Conservation (phyloP, 2,113 vertebrate species). For the Nothoprocta pentlandii region DNA sequence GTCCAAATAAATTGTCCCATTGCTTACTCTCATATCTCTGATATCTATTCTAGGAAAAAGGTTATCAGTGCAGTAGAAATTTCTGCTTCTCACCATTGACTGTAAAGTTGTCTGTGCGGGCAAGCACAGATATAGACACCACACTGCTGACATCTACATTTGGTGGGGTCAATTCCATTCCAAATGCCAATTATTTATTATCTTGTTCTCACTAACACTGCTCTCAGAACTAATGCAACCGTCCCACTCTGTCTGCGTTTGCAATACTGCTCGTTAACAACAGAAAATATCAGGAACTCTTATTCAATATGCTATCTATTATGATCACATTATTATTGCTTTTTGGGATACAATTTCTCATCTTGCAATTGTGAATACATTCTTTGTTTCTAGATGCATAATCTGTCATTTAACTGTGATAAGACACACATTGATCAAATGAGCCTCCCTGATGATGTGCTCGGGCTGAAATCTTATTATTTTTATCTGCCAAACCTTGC, state of each 20-base stretch:
- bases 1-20: neutral
- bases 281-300: neutral
- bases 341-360: neutral
- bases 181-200: neutral
- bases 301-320: neutral
- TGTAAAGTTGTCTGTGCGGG: neutral
- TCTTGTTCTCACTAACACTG: neutral
- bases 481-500: conserved; percentile 45
- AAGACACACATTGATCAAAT: conserved; percentile 42
- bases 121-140: neutral
- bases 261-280: neutral
- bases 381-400: conserved; percentile 46
- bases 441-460: conserved; percentile 11
- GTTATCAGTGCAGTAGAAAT: neutral
- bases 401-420: conserved; percentile 48
- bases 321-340: conserved; percentile 4
- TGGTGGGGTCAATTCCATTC: neutral
- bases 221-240: neutral
- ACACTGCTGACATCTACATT: accelerated
- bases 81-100: neutral
- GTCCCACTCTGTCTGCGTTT: neutral
- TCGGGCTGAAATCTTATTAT: neutral
- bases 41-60: accelerated
- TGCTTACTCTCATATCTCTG: accelerated
- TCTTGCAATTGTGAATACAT: conserved; percentile 10